Base-by-base conservation (phyloP, 2,113 vertebrate genomes). In the Pelodiscus sinensis region DNA sequence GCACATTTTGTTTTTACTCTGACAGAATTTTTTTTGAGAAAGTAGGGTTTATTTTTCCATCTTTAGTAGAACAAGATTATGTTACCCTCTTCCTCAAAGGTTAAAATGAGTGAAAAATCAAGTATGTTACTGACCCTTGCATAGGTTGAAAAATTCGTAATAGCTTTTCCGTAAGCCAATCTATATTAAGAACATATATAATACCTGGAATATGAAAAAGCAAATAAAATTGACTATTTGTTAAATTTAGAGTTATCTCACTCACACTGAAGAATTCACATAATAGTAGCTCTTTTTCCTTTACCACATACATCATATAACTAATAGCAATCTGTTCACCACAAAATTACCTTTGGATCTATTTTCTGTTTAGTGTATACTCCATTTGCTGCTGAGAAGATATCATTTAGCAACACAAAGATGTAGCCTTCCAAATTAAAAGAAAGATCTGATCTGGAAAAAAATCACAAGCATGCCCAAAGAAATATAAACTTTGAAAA, bases 361-460 rank as follows among this genome's bases (percentile, higher is more conserved):
- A 99, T 98, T 95, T 99, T 99, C 95, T 99, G 98, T 94, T 99
- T 99, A 56, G 98, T 99, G 95, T 99, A 99, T 96, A 99, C 99
- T 24, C 98, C 98, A 89, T 96, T 99, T 51, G 99, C 98, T 1
- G 99, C 99, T 50, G 99, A 99, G 97, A 99, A 99, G 93, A 98
- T 92, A 88, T 99, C 98, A 22, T 99, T 99, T 79, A 99, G 95
- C 91, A 99, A 97, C 35, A 99, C 98, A 87, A 98, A 98, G 1
- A 91, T 79, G 35, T 99, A 99, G 68, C 98, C 98, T 95, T 98
- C 98, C 84, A 98, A 86, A 90, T 98, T 99, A 91, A 99, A 99
- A 85, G 99, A 98, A 62, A 99, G 97, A 95, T 99, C 99, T 79
- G 98, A 99, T 84, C 99, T 99, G 93, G 92, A 94, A 81, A 5